Conservation (phyloP, 2,888 invertebrate species). For the Macaria liturata region DNA sequence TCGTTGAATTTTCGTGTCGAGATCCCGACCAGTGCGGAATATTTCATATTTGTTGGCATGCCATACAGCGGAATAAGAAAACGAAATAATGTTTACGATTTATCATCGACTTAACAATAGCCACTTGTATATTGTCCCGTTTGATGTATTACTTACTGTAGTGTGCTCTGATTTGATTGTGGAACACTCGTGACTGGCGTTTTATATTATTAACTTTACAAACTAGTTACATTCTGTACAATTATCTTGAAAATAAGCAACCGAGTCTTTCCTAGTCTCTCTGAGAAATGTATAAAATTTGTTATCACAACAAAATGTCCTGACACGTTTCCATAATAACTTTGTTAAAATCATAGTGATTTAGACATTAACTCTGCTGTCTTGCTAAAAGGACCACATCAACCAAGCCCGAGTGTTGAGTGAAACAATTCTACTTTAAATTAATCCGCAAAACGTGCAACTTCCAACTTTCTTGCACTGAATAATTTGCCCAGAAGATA, state of each 20-base stretch:
- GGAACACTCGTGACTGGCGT: neutral
- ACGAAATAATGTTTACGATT: constrained; percentile 31
- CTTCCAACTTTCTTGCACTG: constrained; percentile 27
- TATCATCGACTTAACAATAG: constrained; percentile 37
- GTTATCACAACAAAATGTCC: too few species aligned
- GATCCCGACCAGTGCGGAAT: constrained; percentile 38
- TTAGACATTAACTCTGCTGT: too few species aligned
- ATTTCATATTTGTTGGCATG: constrained; percentile 37
- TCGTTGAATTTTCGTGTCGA: constrained; percentile 33
- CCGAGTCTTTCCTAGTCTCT: too few species aligned
- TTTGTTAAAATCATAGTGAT: too few species aligned
- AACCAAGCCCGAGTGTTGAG: too few species aligned
- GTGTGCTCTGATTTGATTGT: constrained; percentile 10
- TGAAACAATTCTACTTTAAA: constrained; percentile 19
- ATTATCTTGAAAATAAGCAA: too few species aligned
- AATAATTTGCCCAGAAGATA: constrained; percentile 21
- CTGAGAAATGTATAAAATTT: too few species aligned
- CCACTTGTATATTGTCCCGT: constrained; percentile 28
- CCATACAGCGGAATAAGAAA: constrained; percentile 30
- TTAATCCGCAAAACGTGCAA: constrained; percentile 32
- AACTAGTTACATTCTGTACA: too few species aligned
- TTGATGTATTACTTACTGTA: constrained; percentile 30
- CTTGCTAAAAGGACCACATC: too few species aligned
- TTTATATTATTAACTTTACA: too few species aligned
- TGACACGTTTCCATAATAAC: too few species aligned